Conservation (phyloP, 1,140 invertebrate genomes). For the Asbolus verrucosus region DNA sequence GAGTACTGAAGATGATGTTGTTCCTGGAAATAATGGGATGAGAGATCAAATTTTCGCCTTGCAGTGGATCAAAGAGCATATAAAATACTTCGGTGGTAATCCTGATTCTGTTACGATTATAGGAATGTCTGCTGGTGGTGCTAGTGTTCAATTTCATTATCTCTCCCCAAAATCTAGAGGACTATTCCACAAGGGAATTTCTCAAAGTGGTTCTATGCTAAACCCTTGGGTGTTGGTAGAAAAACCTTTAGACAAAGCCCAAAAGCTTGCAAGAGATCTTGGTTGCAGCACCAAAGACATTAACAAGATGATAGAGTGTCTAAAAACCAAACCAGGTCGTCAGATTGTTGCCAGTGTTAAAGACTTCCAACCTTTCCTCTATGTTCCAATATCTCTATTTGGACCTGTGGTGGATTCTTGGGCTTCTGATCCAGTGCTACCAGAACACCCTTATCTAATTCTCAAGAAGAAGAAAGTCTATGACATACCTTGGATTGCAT, state of each 20-base stretch:
- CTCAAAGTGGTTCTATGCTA: conserved; percentile 82
- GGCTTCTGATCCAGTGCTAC: neutral
- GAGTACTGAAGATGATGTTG: conserved; percentile 51
- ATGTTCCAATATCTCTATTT: too few species aligned
- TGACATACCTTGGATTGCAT: conserved; percentile 64
- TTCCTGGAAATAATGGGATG: conserved; percentile 69
- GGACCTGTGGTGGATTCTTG: too few species aligned
- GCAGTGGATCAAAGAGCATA: conserved; percentile 69
- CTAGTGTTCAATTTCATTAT: conserved; percentile 69
- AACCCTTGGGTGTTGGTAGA: conserved; percentile 74
- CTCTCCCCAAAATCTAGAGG: conserved; percentile 68
- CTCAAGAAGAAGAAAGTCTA: conserved; percentile 51
- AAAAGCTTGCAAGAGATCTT: neutral
- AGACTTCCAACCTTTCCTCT: too few species aligned
- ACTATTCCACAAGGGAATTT: conserved; percentile 78
- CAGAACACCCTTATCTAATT: conserved; percentile 37
- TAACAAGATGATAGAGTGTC: too few species aligned
- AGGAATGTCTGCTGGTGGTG: conserved; percentile 68
- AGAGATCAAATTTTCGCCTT: conserved; percentile 70
- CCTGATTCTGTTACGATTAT: conserved; percentile 69
- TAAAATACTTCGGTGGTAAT: conserved; percentile 72
- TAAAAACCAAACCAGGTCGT: conserved; percentile 51
- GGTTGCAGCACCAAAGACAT: conserved; percentile 13
- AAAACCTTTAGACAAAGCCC: conserved; percentile 49
- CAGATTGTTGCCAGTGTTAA: conserved; percentile 50